phyloP scores from a whole-genome alignment of 2,113 vertebrate genomes.

The Coptodon bakossiorum region DNA sequence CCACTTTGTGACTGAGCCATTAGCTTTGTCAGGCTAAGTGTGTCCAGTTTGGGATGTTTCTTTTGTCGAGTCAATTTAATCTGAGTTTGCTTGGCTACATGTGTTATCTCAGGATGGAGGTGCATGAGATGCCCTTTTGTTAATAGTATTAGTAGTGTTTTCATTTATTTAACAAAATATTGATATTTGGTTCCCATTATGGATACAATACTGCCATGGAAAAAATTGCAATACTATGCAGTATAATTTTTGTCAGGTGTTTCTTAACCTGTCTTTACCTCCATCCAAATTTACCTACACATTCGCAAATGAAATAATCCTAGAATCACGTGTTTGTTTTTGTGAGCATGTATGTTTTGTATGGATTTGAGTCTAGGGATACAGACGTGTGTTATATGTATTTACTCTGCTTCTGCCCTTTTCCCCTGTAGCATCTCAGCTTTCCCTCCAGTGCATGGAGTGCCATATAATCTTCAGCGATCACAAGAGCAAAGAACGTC shows the following conservation, averaged over 20 bases:
- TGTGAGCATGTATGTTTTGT: background rate
- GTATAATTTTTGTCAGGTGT: background rate
- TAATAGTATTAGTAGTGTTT: background rate
- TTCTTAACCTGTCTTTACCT: background rate
- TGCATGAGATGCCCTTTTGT: background rate
- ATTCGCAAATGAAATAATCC: background rate
- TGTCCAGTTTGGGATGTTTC: background rate
- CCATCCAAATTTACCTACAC: background rate
- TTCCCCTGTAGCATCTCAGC: constrained; percentile 61
- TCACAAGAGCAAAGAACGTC: constrained; percentile 71
- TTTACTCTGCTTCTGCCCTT: background rate
- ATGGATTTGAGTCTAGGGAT: background rate
- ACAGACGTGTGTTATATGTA: background rate
- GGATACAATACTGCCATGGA: background rate
- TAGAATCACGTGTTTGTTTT: background rate
- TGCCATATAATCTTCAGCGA: constrained; percentile 80
- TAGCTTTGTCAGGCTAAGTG: background rate
- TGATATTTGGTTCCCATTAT: background rate
- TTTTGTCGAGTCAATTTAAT: background rate
- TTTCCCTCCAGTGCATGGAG: constrained; percentile 72
- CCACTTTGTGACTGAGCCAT: background rate
- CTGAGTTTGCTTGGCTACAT: background rate
- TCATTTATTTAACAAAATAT: background rate
- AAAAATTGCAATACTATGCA: background rate
- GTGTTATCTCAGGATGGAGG: background rate